Evolutionary conservation across 2,113 vertebrate species (phyloP).

Genomic region (Alligator mississippiensis): DNA sequence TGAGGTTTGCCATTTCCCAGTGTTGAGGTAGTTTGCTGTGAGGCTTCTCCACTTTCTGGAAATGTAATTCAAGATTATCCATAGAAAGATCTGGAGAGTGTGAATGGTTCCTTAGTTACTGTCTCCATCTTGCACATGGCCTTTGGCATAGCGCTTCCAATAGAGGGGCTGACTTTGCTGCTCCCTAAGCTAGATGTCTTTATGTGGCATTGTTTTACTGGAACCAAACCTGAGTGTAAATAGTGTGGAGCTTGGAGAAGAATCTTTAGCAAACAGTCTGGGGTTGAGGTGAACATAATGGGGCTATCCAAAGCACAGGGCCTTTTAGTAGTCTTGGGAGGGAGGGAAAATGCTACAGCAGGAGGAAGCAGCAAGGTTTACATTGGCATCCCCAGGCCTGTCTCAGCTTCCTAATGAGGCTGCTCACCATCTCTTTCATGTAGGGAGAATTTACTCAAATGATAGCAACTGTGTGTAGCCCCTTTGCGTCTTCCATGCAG

Average conservation of each 20-base stretch:
- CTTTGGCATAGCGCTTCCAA: constrained; percentile 37
- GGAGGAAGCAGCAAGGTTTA: not conserved
- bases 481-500: not conserved
- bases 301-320: constrained; percentile 17
- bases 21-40: not conserved
- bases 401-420: not conserved
- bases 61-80: constrained; percentile 50
- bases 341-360: not conserved
- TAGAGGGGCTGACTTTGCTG: constrained; percentile 14
- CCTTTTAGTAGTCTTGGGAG: not conserved
- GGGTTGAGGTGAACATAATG: constrained; percentile 19
- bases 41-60: constrained; percentile 39
- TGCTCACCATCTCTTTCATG: not conserved
- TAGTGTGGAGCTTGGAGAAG: not conserved
- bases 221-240: constrained; percentile 38
- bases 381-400: not conserved
- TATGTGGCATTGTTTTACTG: constrained; percentile 39
- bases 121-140: constrained; percentile 49
- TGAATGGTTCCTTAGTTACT: constrained; percentile 39
- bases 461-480: constrained; percentile 23
- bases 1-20: constrained; percentile 18
- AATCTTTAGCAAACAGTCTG: not conserved
- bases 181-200: constrained; percentile 52
- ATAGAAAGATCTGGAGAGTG: constrained; percentile 35
- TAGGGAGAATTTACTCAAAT: not conserved